Percentiles rank a stretch among this genome's conserved stretches.
phyloP scores from a whole-genome alignment of 2,797 vertebrate species.

The Acanthiza pusilla region DNA sequence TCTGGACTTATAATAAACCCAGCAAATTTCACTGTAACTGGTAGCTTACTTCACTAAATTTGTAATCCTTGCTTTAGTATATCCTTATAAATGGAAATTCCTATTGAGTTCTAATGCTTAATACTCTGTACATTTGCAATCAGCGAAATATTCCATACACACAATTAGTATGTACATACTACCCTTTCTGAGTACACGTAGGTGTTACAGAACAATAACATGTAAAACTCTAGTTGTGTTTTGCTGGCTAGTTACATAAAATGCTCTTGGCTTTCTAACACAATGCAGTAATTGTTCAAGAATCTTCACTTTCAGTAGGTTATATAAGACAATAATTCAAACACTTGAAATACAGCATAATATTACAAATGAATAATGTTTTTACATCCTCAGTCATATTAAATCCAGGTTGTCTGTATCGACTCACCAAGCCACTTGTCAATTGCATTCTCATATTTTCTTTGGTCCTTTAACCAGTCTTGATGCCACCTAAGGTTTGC shows the following conservation, averaged over 20 bases:
- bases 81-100: background rate
- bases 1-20: background rate
- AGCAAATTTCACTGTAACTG: background rate
- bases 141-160: background rate
- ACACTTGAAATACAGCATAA: background rate
- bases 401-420: background rate
- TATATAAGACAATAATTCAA: background rate
- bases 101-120: background rate
- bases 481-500: conserved; percentile 90
- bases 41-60: background rate
- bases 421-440: conserved; percentile 79
- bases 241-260: background rate
- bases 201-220: background rate
- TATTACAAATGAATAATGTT: background rate
- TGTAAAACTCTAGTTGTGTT: background rate
- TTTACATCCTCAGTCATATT: background rate
- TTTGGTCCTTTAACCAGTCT: conserved; percentile 85
- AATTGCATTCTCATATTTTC: conserved; percentile 80
- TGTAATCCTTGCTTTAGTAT: background rate
- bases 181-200: background rate
- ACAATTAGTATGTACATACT: background rate
- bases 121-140: background rate
- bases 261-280: background rate
- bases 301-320: background rate
- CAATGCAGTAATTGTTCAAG: background rate